Percentiles rank a stretch among this genome's conserved stretches.
Conservation (phyloP, 2,888 invertebrate species). For the Dolichopus griseipennis region DNA sequence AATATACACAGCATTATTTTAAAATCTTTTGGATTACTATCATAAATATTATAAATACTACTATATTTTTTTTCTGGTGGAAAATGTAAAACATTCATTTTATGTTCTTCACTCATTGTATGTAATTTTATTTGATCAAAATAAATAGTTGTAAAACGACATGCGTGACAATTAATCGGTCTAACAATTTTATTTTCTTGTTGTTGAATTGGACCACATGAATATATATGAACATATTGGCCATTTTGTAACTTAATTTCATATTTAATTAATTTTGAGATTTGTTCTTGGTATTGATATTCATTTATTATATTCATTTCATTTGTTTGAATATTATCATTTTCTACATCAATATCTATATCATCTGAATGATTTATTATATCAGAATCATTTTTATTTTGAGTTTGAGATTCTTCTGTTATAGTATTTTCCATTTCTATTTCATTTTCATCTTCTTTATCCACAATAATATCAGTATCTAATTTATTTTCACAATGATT, state of each 20-base stretch:
- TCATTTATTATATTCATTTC: not conserved
- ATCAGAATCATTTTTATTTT: too few species aligned
- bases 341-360: too few species aligned
- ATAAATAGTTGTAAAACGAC: not conserved
- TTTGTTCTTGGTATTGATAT: not conserved
- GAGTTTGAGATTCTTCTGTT: not conserved
- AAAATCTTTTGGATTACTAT: not conserved
- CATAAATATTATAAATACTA: not conserved
- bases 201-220: not conserved
- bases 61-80: not conserved
- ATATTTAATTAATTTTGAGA: not conserved
- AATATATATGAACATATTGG: not conserved
- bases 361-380: too few species aligned
- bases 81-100: not conserved
- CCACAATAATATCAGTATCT: not conserved
- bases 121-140: not conserved
- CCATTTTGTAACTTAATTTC: not conserved
- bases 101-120: not conserved
- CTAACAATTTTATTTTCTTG: not conserved
- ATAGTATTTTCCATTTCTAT: not conserved
- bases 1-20: not conserved
- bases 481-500: not conserved
- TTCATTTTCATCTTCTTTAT: not conserved
- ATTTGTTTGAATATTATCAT: too few species aligned
- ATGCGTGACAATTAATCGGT: constrained; percentile 2